These are phyloP conservation scores for Psettodes erumei DNA, from an alignment of 2,113 vertebrate species.

Conservation along the genomic window DNA sequence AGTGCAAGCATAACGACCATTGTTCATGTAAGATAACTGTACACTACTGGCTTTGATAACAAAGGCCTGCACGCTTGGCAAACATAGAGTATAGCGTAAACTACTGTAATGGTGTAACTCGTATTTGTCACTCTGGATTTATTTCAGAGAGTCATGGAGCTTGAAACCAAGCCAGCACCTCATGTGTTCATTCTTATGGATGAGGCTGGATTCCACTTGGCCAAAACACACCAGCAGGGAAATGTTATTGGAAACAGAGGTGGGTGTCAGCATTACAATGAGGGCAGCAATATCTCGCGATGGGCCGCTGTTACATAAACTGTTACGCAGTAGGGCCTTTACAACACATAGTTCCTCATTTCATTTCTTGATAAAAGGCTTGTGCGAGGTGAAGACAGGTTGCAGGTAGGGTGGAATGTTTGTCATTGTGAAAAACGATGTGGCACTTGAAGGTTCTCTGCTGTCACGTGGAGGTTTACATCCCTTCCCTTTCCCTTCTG, in stretches of 20 bases:
- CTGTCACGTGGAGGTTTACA: not conserved
- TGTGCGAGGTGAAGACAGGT: no score
- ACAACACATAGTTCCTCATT: not conserved
- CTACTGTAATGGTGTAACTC: not conserved
- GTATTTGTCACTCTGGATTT: not conserved
- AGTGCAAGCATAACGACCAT: no score
- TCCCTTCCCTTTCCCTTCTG: not conserved
- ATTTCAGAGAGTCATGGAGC: not conserved
- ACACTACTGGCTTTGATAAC: no score
- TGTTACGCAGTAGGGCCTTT: no score
- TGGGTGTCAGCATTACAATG: not conserved
- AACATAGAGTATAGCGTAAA: not conserved
- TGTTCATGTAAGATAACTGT: not conserved
- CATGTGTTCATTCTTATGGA: not conserved
- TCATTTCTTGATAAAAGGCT: not conserved
- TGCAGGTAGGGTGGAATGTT: not conserved
- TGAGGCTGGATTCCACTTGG: not conserved
- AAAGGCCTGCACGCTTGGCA: no score
- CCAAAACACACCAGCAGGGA: not conserved
- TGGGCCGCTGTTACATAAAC: no score
- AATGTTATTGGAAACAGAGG: not conserved
- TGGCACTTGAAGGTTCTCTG: not conserved
- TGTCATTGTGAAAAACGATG: not conserved
- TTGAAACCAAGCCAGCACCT: not conserved
- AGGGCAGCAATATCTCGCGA: not conserved